Evolutionary conservation across 2,888 invertebrate species (phyloP).

Genomic region (Bedellia somnulentella): DNA sequence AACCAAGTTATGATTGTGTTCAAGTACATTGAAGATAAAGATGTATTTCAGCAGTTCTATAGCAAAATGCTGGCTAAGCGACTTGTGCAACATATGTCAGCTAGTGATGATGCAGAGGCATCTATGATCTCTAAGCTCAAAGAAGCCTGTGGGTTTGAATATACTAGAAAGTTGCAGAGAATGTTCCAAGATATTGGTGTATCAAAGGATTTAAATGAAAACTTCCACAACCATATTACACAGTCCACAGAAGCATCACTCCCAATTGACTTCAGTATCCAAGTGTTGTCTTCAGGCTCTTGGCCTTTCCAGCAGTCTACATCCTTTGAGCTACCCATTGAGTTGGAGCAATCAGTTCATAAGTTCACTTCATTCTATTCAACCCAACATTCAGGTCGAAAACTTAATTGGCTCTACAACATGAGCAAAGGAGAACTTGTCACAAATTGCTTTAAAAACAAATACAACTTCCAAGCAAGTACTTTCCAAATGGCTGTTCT

Average conservation of each 20-base stretch:
- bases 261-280: constrained; percentile 95
- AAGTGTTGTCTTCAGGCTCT: constrained; percentile 94
- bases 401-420: constrained; percentile 97
- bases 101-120: constrained; percentile 98
- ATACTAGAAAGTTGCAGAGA: constrained; percentile 96
- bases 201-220: constrained; percentile 96
- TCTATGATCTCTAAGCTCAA: constrained; percentile 99
- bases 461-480: constrained; percentile 87
- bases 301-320: constrained; percentile 98
- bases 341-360: constrained; percentile 93
- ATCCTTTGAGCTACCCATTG: constrained; percentile 90
- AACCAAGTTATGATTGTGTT: constrained; percentile 99
- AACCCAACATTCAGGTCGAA: constrained; percentile 93
- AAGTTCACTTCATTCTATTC: constrained; percentile 96
- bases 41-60: constrained; percentile 99
- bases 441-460: constrained; percentile 93
- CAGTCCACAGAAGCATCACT: constrained; percentile 66
- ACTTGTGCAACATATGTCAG: constrained; percentile 96
- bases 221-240: constrained; percentile 84
- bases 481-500: constrained; percentile 99
- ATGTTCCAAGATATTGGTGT: constrained; percentile 99
- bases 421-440: constrained; percentile 98
- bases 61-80: constrained; percentile 99
- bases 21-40: constrained; percentile 99
- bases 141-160: constrained; percentile 99